Percentiles rank a stretch among this genome's conserved stretches.
Conservation (phyloP, 1,140 invertebrate genomes). For the Camponotus pennsylvanicus region DNA sequence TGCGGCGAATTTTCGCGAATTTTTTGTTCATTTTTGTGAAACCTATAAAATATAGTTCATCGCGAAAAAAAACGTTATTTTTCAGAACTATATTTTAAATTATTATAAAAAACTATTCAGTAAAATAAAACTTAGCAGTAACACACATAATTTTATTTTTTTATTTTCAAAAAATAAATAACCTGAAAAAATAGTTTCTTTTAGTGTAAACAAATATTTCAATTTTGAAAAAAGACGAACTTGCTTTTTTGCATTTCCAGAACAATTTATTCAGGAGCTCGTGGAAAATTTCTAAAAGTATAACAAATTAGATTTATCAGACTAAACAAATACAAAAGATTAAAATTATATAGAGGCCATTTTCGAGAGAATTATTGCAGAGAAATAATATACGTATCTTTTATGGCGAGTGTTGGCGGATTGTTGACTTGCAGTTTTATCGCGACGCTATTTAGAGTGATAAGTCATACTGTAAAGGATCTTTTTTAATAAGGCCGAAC, state of each 20-base stretch:
- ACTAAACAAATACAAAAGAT: conserved; percentile 39
- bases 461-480: conserved; percentile 19
- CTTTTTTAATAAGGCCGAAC: not conserved
- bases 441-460: conserved; percentile 20
- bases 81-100: conserved; percentile 25
- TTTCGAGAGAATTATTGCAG: conserved; percentile 34
- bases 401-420: not conserved
- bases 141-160: not conserved
- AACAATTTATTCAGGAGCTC: not conserved
- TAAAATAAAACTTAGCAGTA: too few species aligned
- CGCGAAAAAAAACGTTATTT: too few species aligned
- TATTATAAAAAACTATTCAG: conserved; percentile 11
- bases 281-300: conserved; percentile 19
- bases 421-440: conserved; percentile 30
- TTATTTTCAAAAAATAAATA: conserved; percentile 18
- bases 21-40: not conserved
- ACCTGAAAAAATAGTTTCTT: not conserved
- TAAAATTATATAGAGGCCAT: conserved; percentile 48
- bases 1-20: not conserved
- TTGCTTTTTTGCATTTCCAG: not conserved
- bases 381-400: not conserved
- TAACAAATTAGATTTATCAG: conserved; percentile 20
- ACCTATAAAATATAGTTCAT: not conserved
- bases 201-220: conserved; percentile 6
- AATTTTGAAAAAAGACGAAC: not conserved